Percentiles rank a stretch among this genome's conserved stretches.
phyloP scores from a whole-genome alignment of 2,113 vertebrate genomes.

The Oncorhynchus keta region DNA sequence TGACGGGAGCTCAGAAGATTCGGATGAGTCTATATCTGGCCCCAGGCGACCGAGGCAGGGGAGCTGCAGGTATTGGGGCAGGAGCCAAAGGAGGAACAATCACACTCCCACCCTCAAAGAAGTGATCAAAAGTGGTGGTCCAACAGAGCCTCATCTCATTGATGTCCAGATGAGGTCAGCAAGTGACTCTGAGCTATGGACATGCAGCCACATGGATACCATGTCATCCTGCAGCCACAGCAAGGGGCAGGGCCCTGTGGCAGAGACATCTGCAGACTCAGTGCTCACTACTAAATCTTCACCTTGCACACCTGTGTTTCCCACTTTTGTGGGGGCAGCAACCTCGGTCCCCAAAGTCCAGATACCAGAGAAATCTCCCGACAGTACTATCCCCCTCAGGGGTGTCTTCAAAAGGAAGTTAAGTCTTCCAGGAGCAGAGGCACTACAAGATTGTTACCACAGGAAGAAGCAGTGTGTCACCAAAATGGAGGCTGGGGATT shows the following conservation, averaged over 20 bases:
- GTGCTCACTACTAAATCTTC: background rate
- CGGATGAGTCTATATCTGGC: slow-evolving; percentile 62
- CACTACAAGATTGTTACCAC: slow-evolving; percentile 31
- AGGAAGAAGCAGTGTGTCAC: slow-evolving; percentile 66
- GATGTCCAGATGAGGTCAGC: slow-evolving; percentile 64
- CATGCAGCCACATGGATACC: slow-evolving; percentile 36
- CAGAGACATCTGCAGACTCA: slow-evolving; percentile 30
- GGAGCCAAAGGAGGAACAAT: slow-evolving; percentile 31
- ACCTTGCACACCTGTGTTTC: background rate
- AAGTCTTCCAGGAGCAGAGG: slow-evolving; percentile 32
- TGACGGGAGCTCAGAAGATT: slow-evolving; percentile 82
- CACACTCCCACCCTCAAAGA: slow-evolving; percentile 13
- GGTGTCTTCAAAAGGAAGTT: slow-evolving; percentile 67
- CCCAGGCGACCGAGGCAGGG: slow-evolving; percentile 31
- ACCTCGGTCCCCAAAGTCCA: background rate
- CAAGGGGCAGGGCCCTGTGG: background rate
- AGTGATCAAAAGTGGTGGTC: slow-evolving; percentile 17
- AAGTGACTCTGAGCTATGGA: slow-evolving; percentile 44
- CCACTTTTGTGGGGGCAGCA: slow-evolving; percentile 11
- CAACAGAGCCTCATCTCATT: slow-evolving; percentile 13
- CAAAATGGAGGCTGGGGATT: slow-evolving; percentile 44
- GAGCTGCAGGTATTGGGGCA: slow-evolving; percentile 32
- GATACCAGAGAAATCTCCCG: slow-evolving; percentile 18
- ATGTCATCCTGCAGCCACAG: slow-evolving; percentile 17
- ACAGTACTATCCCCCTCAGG: slow-evolving; percentile 15